Evolutionary conservation across 2,113 vertebrate species (phyloP).

Genomic region (Pygoscelis antarcticus): DNA sequence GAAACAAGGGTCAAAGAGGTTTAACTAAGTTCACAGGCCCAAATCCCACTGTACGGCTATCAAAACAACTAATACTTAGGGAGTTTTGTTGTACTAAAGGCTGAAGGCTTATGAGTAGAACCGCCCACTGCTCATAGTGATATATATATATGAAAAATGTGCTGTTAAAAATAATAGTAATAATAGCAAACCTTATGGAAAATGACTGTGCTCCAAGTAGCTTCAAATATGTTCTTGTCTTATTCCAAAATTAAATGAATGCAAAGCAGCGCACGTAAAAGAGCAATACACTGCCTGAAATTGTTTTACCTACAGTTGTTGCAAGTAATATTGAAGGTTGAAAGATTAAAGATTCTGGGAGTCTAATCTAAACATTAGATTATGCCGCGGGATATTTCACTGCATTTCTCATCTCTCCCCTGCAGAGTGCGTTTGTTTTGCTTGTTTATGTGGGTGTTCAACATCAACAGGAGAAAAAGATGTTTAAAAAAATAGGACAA

Average conservation of each 20-base stretch:
- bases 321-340: not conserved
- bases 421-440: conserved; percentile 31
- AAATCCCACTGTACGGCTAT: not conserved
- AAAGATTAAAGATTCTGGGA: conserved; percentile 13
- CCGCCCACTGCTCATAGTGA: not conserved
- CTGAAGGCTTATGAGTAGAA: not conserved
- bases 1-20: not conserved
- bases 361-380: conserved; percentile 32
- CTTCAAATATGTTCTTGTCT: not conserved
- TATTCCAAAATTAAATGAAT: not conserved
- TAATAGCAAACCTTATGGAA: not conserved
- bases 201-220: not conserved
- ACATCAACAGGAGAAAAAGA: not conserved
- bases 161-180: not conserved
- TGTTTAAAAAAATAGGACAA: not conserved
- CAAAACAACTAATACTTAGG: not conserved
- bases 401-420: conserved; percentile 13
- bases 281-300: not conserved
- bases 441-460: conserved; percentile 35
- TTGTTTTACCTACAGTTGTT: not conserved
- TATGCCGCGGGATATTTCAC: not conserved
- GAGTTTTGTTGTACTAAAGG: not conserved
- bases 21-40: not conserved
- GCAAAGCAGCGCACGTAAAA: not conserved
- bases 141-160: not conserved